Conservation (phyloP, 64 coral and sea anemone species). For the Cladopsammia gracilis region DNA sequence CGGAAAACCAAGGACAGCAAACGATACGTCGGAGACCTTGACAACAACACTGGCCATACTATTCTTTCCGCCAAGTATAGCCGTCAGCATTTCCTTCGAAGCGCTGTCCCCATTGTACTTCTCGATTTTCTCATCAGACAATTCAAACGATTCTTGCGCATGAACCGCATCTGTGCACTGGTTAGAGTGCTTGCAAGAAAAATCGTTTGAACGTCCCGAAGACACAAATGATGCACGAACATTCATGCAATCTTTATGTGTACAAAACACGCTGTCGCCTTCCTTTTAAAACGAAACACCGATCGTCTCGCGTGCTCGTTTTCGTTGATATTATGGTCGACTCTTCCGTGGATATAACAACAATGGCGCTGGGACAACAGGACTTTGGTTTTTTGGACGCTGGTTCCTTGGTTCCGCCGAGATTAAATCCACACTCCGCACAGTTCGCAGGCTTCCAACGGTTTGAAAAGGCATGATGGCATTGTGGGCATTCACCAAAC, state of each 20-base stretch:
- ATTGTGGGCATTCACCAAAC: too few relatives aligned
- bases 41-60: not conserved
- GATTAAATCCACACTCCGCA: not conserved
- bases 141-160: not conserved
- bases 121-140: too few relatives aligned
- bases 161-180: not conserved
- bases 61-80: not conserved
- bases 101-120: too few relatives aligned
- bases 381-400: not conserved
- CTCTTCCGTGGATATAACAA: too few relatives aligned
- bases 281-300: slow-evolving; percentile 5
- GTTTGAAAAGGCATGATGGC: too few relatives aligned
- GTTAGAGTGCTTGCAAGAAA: not conserved
- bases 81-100: too few relatives aligned
- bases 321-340: not conserved
- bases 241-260: not conserved
- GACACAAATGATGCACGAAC: not conserved
- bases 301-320: not conserved
- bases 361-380: not conserved
- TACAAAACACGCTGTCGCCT: not conserved
- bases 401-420: not conserved
- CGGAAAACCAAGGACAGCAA: not conserved
- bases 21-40: not conserved
- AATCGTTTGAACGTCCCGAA: not conserved
- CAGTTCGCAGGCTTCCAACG: not conserved